A percentile compares a stretch with the other conserved stretches of the same genome.
These are phyloP conservation scores for Drosophila simulans DNA, from an alignment of 1,140 invertebrate species.

Conservation along the genomic window DNA sequence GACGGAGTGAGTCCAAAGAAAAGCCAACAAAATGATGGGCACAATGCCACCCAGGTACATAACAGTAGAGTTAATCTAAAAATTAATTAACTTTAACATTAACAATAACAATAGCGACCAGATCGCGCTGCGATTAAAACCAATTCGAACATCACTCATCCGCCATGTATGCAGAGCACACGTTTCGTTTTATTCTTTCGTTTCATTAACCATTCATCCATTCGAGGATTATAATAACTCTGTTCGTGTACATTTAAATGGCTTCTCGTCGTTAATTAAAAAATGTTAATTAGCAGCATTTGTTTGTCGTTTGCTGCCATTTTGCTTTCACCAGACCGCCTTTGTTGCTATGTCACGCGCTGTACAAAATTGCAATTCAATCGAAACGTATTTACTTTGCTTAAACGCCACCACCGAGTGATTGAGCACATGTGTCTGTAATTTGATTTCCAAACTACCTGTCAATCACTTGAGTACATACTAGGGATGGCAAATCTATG, in stretches of 20 bases:
- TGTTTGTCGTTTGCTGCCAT: conserved; percentile 50
- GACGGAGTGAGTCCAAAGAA: conserved; percentile 57
- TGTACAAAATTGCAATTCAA: conserved; percentile 59
- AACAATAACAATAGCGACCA: conserved; percentile 41
- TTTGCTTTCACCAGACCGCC: conserved; percentile 26
- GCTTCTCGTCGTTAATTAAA: conserved; percentile 68
- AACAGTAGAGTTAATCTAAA: conserved; percentile 61
- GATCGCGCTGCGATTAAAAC: conserved; percentile 28
- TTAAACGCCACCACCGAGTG: conserved; percentile 41
- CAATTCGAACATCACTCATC: conserved; percentile 65
- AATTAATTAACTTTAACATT: conserved; percentile 65
- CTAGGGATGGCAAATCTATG: background rate
- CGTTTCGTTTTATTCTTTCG: conserved; percentile 26
- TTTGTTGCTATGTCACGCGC: conserved; percentile 59
- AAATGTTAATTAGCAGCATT: conserved; percentile 71
- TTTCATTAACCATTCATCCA: conserved; percentile 49
- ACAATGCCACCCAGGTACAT: conserved; percentile 85
- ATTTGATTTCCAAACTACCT: conserved; percentile 29
- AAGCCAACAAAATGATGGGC: conserved; percentile 83
- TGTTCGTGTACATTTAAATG: conserved; percentile 20
- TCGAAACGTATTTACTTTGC: conserved; percentile 40
- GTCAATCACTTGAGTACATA: conserved; percentile 29
- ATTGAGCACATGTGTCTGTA: conserved; percentile 36
- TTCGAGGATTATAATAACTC: conserved; percentile 46
- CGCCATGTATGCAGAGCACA: conserved; percentile 56